Conservation (phyloP, 2,888 invertebrate genomes). For the Nymphalis c-album region DNA sequence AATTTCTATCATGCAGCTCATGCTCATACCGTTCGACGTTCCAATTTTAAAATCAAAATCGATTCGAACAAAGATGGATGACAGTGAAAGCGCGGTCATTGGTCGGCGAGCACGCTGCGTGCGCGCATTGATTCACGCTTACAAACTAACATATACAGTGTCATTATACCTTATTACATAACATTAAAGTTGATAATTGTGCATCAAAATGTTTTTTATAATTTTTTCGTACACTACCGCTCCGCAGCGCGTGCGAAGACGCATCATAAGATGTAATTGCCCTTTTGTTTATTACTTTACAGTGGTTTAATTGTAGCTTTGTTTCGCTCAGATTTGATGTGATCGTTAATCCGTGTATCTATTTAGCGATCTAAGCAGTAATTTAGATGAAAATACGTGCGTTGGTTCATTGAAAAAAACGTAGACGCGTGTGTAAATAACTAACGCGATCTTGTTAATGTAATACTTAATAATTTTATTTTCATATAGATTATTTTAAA, state of each 20-base stretch:
- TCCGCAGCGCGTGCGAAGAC: constrained; percentile 58
- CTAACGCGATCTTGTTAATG: neutral
- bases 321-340: constrained; percentile 35
- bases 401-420: constrained; percentile 2
- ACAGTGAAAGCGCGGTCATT: constrained; percentile 80
- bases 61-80: constrained; percentile 63
- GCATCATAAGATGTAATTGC: constrained; percentile 72
- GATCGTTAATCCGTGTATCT: constrained; percentile 10
- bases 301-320: constrained; percentile 42
- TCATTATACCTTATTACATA: constrained; percentile 12
- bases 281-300: constrained; percentile 70
- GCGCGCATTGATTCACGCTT: constrained; percentile 61
- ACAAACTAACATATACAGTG: constrained; percentile 46
- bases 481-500: neutral
- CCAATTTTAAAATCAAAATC: constrained; percentile 69
- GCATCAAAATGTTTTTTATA: constrained; percentile 31
- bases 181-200: constrained; percentile 40
- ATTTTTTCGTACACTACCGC: constrained; percentile 67
- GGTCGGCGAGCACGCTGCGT: constrained; percentile 72
- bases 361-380: constrained; percentile 18
- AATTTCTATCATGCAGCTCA: constrained; percentile 42
- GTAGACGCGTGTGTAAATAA: constrained; percentile 8
- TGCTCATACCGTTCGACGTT: constrained; percentile 55
- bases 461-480: neutral
- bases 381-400: constrained; percentile 24